phyloP scores from a whole-genome alignment of 2,888 invertebrate genomes.

The Leptopilina myrica region DNA sequence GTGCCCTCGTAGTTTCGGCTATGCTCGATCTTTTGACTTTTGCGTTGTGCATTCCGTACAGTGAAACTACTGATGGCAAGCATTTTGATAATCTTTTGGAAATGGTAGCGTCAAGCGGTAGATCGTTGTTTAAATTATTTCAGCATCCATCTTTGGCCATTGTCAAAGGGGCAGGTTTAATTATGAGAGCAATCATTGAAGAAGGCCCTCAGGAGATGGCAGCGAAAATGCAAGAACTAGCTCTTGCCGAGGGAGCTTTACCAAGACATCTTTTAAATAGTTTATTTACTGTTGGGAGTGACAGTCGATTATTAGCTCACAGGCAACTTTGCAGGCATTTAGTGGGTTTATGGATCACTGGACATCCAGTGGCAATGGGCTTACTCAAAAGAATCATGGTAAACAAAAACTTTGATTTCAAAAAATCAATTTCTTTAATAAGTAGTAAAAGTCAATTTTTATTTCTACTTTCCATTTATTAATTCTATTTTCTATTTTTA shows the following conservation, averaged over 20 bases:
- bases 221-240: slow-evolving; percentile 95
- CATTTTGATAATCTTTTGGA: slow-evolving; percentile 95
- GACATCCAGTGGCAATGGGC: slow-evolving; percentile 93
- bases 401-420: slow-evolving; percentile 51
- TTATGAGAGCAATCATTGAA: slow-evolving; percentile 98
- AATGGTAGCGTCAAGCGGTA: slow-evolving; percentile 94
- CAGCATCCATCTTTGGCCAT: slow-evolving; percentile 98
- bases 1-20: slow-evolving; percentile 96
- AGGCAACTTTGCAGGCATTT: slow-evolving; percentile 95
- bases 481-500: no score
- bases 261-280: slow-evolving; percentile 95
- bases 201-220: slow-evolving; percentile 96
- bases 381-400: slow-evolving; percentile 93
- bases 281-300: slow-evolving; percentile 88
- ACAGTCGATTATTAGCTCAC: slow-evolving; percentile 89
- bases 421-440: neutral
- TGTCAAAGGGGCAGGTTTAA: slow-evolving; percentile 97
- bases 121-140: slow-evolving; percentile 94
- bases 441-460: neutral
- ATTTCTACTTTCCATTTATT: no score
- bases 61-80: slow-evolving; percentile 98
- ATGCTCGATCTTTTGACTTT: slow-evolving; percentile 99
- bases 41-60: slow-evolving; percentile 98
- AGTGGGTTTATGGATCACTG: slow-evolving; percentile 97
- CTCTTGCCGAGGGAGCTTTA: slow-evolving; percentile 96